These are phyloP conservation scores for Ceratina australensis DNA, from an alignment of 1,140 invertebrate species.

Conservation along the genomic window DNA sequence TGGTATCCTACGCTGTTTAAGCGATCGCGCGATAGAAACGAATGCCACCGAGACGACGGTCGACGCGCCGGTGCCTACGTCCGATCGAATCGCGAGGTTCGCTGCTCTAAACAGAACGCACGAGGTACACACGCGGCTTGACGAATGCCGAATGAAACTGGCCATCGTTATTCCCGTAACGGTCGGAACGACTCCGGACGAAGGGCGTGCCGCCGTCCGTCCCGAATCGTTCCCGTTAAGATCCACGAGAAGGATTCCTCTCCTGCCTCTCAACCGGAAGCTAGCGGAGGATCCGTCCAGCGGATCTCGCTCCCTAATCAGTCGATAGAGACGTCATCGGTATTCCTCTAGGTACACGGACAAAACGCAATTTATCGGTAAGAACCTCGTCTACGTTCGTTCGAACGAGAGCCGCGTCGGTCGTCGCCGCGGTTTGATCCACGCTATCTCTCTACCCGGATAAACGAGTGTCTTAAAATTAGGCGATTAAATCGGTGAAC, in stretches of 20 bases:
- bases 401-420: neutral
- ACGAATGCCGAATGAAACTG: constrained; percentile 38
- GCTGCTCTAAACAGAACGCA: neutral
- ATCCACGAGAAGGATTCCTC: constrained; percentile 45
- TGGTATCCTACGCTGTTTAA: neutral
- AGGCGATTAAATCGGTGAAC: constrained; percentile 54
- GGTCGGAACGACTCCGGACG: constrained; percentile 46
- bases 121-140: constrained; percentile 20
- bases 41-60: constrained; percentile 22
- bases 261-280: constrained; percentile 51
- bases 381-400: neutral
- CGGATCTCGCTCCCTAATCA: constrained; percentile 32
- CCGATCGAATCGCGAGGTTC: constrained; percentile 13
- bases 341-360: constrained; percentile 18
- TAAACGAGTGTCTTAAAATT: constrained; percentile 54
- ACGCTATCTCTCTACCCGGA: constrained; percentile 14
- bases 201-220: constrained; percentile 47
- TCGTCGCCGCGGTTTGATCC: constrained; percentile 18
- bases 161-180: constrained; percentile 33
- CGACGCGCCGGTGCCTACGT: neutral
- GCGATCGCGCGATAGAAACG: constrained; percentile 12
- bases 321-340: constrained; percentile 5
- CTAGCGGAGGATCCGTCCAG: constrained; percentile 55
- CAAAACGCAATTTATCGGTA: neutral
- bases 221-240: constrained; percentile 41